A percentile compares a stretch with the other conserved stretches of the same genome.
Conservation (phyloP, 2,888 invertebrate species). For the Diloba caeruleocephala region DNA sequence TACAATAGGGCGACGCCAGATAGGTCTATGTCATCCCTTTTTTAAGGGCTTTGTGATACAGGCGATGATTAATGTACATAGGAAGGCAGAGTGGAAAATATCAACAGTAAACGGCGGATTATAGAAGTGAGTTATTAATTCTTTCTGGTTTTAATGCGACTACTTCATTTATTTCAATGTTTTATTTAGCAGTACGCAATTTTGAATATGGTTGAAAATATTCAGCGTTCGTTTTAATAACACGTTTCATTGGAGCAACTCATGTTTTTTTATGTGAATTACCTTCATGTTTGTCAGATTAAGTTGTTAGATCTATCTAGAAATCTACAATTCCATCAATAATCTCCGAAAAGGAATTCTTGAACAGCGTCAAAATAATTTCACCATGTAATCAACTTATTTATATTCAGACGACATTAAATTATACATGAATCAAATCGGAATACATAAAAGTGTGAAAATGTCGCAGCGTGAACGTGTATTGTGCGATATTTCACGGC, state of each 20-base stretch:
- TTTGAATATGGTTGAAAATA: no score
- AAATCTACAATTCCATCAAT: constrained; percentile 51
- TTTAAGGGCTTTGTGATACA: constrained; percentile 58
- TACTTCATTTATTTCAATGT: constrained; percentile 8
- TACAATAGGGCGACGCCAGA: constrained; percentile 55
- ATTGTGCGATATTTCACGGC: constrained; percentile 58
- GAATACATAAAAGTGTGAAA: constrained; percentile 59
- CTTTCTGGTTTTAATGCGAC: constrained; percentile 20
- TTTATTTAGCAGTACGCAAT: no score
- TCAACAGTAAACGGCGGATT: constrained; percentile 51
- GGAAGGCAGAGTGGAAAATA: constrained; percentile 46
- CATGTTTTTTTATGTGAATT: neutral
- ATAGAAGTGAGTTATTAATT: constrained; percentile 40
- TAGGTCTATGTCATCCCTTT: constrained; percentile 61
- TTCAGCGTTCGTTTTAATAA: no score
- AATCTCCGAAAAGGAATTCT: constrained; percentile 35
- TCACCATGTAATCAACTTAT: constrained; percentile 53
- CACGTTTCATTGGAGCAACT: constrained; percentile 2
- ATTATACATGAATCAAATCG: constrained; percentile 59
- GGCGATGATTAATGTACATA: constrained; percentile 61
- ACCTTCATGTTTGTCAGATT: neutral
- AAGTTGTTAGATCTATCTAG: constrained; percentile 3
- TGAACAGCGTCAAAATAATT: constrained; percentile 50
- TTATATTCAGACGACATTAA: constrained; percentile 60
- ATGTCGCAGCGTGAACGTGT: constrained; percentile 49